Evolutionary conservation across 2,888 invertebrate genomes (phyloP), one percentile per base, ranked within the genome.

Genomic region (Metellina segmentata): DNA sequence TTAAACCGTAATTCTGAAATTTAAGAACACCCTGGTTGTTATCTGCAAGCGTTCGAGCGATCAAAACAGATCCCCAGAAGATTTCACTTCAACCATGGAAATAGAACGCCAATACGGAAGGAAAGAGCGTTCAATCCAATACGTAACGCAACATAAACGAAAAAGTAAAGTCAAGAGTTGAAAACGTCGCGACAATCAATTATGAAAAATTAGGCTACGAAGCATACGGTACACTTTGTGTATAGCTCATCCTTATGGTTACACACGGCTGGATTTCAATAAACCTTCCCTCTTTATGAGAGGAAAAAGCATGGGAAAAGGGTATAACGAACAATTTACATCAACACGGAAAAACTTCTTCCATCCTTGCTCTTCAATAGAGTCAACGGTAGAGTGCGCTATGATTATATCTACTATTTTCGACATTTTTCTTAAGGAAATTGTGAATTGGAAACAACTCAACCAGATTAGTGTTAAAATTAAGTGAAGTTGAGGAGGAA

Each of bases 311-410:
- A 34, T 52, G 52, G 13, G 13, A 52, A 79, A 52, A 74, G 72
- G 52, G 72, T 48, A 83, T 72, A 49, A 81, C 7, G 49, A 70
- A 81, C 81, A 19, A 81, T 81, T 61, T 61, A 61, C 61, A 16
- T 13, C 70, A 16, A 81, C 70, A 20, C 72, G 83, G 83, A 83
- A 83, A n/a, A 74, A 83, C 83, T 81, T 34, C n/a, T 81, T 48
- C 79, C 48, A 69, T 19, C 52, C 49, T 16, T 20, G 72, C 16
- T 20, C 81, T 20, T 72, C 83, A 74, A 71, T 34, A 49, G 16
- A 79, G 16, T 16, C 61, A 4, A 34, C 34, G 34, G 34, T 34
- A 34, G 34, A 34, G 4, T 34, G 34, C 1, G 34, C 34, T 34
- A 34, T 4, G 34, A 34, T 34, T 34, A 34, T 34, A 34, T 34